phyloP scores from a whole-genome alignment of 2,797 vertebrate genomes.

The Gobionotothen gibberifrons region DNA sequence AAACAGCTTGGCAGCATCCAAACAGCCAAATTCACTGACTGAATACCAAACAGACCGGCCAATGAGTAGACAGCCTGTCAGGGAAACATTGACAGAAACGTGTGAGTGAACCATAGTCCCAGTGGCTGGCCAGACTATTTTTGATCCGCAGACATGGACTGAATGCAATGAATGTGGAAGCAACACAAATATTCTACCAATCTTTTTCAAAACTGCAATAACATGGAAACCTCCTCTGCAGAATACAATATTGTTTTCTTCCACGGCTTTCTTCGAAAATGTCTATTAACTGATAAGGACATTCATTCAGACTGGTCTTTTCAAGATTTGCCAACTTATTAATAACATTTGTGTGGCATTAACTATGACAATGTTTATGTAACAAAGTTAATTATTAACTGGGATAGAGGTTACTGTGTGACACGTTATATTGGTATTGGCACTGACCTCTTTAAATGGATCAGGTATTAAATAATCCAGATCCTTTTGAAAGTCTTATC shows the following conservation, averaged over 20 bases:
- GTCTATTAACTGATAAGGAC: neutral
- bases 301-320: too few species aligned
- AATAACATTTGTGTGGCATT: too few species aligned
- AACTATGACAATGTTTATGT: too few species aligned
- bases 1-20: conserved; percentile 43
- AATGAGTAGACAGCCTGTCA: conserved; percentile 39
- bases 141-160: neutral
- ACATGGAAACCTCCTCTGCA: conserved; percentile 1
- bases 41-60: conserved; percentile 63
- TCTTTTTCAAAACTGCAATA: neutral
- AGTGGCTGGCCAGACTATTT: conserved; percentile 21
- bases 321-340: too few species aligned
- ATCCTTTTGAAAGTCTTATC: neutral
- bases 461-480: too few species aligned
- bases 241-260: neutral
- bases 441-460: neutral
- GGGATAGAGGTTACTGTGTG: neutral
- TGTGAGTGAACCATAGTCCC: conserved; percentile 25
- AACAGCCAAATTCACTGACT: conserved; percentile 47
- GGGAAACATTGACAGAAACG: conserved; percentile 36
- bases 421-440: neutral
- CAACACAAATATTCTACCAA: too few species aligned
- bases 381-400: neutral
- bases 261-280: neutral
- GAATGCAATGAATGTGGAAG: neutral